Evolutionary conservation across 2,797 vertebrate species (phyloP).

Genomic region (Enteromius anoplus): DNA sequence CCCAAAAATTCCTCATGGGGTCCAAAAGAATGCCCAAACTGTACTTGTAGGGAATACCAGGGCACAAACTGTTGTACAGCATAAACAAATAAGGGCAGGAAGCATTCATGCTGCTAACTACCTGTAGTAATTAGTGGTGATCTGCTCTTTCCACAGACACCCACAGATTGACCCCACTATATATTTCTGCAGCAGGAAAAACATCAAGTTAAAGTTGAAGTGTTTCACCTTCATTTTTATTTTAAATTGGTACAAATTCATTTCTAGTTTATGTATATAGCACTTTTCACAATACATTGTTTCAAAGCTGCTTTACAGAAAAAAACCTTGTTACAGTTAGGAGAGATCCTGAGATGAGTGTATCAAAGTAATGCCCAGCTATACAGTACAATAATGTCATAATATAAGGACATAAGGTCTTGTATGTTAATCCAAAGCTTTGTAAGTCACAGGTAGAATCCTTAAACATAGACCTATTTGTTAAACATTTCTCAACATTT

Average conservation of each 20-base stretch:
- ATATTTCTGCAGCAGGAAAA: neutral
- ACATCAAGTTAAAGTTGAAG: neutral
- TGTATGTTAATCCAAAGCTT: neutral
- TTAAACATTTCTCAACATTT: neutral
- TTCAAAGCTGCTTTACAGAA: too few relatives aligned
- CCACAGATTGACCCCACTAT: neutral
- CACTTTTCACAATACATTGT: too few relatives aligned
- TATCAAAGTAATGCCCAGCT: neutral
- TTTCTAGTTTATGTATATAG: too few relatives aligned
- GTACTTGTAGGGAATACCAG: neutral
- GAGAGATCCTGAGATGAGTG: neutral
- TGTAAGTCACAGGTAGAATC: neutral
- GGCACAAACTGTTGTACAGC: conserved; percentile 1
- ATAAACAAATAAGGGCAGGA: conserved; percentile 26
- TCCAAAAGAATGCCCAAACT: neutral
- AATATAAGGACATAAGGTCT: neutral
- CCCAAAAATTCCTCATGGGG: neutral
- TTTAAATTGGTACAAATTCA: too few relatives aligned
- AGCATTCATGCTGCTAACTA: conserved; percentile 24
- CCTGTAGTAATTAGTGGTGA: conserved; percentile 2
- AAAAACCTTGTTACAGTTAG: too few relatives aligned
- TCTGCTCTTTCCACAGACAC: neutral
- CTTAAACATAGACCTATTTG: neutral
- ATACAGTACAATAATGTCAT: neutral
- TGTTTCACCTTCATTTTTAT: neutral